phyloP scores from a whole-genome alignment of 1,140 invertebrate genomes.

The Lasaia peninsularis region DNA sequence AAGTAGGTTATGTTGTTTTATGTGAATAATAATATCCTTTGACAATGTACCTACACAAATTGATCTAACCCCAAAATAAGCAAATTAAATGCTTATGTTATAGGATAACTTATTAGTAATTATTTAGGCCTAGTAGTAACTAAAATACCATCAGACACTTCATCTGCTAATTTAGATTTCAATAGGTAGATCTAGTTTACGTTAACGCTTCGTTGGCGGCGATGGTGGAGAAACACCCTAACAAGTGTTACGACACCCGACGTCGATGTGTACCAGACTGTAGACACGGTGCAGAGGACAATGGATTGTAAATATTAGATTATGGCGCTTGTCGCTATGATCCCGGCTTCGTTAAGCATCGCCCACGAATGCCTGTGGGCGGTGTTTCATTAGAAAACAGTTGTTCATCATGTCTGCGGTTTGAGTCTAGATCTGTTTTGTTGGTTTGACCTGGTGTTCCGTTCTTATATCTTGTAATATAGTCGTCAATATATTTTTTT shows the following conservation, averaged over 20 bases:
- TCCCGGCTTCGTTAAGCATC: slow-evolving; percentile 47
- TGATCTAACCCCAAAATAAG: too few species aligned
- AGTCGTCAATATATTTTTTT: neutral
- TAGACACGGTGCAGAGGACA: slow-evolving; percentile 28
- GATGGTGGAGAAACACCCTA: neutral
- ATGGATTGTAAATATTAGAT: slow-evolving; percentile 52
- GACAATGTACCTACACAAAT: too few species aligned
- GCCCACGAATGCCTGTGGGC: slow-evolving; percentile 44
- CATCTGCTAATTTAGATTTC: too few species aligned
- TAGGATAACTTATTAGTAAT: too few species aligned
- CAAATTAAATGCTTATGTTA: too few species aligned
- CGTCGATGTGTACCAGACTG: slow-evolving; percentile 13
- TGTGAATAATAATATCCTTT: too few species aligned
- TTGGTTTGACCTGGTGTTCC: neutral
- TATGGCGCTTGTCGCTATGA: slow-evolving; percentile 42
- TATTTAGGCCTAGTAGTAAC: too few species aligned
- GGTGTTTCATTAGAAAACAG: slow-evolving; percentile 21
- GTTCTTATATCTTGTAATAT: neutral
- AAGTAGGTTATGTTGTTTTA: too few species aligned
- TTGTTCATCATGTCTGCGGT: slow-evolving; percentile 3
- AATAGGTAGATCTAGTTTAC: too few species aligned
- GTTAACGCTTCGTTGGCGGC: too few species aligned
- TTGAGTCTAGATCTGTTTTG: neutral
- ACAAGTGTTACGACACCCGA: slow-evolving; percentile 32
- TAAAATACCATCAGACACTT: too few species aligned